Evolutionary conservation across 1,140 invertebrate species (phyloP), one percentile per base, ranked within the genome.

Genomic region (Brachionus rubens): DNA sequence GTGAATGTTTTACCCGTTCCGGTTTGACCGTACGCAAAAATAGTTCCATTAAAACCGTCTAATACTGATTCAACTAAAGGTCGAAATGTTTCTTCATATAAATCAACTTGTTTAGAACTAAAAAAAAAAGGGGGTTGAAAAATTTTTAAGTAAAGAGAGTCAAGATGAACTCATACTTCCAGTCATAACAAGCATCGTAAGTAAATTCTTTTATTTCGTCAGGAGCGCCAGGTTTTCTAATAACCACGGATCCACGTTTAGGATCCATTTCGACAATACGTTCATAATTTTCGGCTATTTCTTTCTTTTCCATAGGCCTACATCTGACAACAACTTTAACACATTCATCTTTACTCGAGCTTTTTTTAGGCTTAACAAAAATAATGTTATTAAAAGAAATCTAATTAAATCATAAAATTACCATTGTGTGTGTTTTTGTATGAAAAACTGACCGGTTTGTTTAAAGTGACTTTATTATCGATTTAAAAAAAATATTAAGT

Each of bases 321-420:
- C 92, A 95, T 85, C 93, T 87, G 76, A 94, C 91, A 59, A 94
- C 91, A n/a, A 95, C 92, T 86, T 92, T 92, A 24, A 95, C 92
- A 78, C 90, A 88, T 86, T 95, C 93, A 28, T 59, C 75, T 28
- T 62, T 76, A 28, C 33, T 19, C 1, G 3, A 10, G 9, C 14
- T 65, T 33, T 62, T 59, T 28, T 46, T 21, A 30, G 14, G 40
- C 65, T 28, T n/a, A n/a, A n/a, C n/a, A n/a, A n/a, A n/a, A n/a
- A n/a, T n/a, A n/a, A n/a, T n/a, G n/a, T n/a, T n/a, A n/a, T n/a
- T n/a, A n/a, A n/a, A n/a, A n/a, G n/a, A n/a, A n/a, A n/a, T n/a
- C n/a, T n/a, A n/a, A n/a, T n/a, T n/a, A n/a, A n/a, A n/a, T n/a
- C n/a, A n/a, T n/a, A n/a, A n/a, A n/a, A n/a, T n/a, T n/a, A n/a